Percentiles rank a stretch among this genome's conserved stretches.
Evolutionary conservation across 2,888 invertebrate species (phyloP).

Genomic region (Lumbricus terrestris): DNA sequence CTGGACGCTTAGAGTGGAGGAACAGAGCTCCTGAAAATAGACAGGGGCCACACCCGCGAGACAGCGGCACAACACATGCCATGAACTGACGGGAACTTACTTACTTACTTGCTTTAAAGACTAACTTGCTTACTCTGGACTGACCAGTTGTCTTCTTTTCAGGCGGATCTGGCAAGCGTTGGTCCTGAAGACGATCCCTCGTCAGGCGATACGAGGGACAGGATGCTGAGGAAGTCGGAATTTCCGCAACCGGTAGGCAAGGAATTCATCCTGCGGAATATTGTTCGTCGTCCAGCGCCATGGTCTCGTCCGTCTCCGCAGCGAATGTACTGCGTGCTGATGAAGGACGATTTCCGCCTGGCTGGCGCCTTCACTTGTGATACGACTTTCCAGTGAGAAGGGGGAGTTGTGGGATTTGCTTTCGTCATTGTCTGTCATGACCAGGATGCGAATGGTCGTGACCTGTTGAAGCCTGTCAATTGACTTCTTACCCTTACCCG

Average conservation of each 20-base stretch:
- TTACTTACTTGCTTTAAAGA: too few relatives aligned
- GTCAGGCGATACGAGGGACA: not conserved
- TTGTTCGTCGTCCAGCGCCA: constrained; percentile 66
- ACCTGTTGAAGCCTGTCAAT: not conserved
- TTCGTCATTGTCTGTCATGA: not conserved
- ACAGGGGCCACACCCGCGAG: too few relatives aligned
- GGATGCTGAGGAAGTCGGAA: constrained; percentile 41
- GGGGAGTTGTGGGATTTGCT: not conserved
- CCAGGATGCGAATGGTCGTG: not conserved
- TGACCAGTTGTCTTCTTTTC: not conserved
- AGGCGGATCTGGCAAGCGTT: constrained; percentile 12
- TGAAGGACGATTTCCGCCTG: constrained; percentile 70
- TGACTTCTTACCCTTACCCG: not conserved
- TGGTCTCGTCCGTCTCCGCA: constrained; percentile 69
- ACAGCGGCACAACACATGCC: too few relatives aligned
- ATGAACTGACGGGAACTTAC: too few relatives aligned
- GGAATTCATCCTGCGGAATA: constrained; percentile 70
- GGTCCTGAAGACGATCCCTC: constrained; percentile 46
- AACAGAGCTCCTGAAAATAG: too few relatives aligned
- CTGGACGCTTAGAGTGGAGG: too few relatives aligned
- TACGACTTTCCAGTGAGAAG: constrained; percentile 66
- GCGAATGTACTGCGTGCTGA: constrained; percentile 71
- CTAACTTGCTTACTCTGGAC: too few relatives aligned
- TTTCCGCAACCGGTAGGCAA: constrained; percentile 66
- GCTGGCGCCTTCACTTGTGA: constrained; percentile 80